These are phyloP conservation scores for Amiota communis DNA, from an alignment of 2,888 invertebrate species.

Conservation along the genomic window DNA sequence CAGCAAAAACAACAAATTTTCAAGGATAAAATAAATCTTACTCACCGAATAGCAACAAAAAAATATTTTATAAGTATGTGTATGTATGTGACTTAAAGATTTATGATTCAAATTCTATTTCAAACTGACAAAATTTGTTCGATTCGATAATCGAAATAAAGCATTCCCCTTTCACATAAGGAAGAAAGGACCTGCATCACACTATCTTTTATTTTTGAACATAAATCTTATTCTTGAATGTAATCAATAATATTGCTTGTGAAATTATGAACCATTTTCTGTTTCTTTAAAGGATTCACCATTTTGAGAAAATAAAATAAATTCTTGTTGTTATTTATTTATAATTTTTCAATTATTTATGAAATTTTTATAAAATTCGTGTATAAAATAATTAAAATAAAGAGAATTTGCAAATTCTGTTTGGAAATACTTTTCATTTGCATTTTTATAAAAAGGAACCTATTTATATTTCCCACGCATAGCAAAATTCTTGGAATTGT, in stretches of 20 bases:
- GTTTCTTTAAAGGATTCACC: not conserved
- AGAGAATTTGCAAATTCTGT: not conserved
- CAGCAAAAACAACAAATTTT: too few species aligned
- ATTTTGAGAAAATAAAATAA: too few species aligned
- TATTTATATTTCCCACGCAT: not conserved
- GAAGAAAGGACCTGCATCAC: not conserved
- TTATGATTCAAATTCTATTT: not conserved
- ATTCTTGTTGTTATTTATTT: too few species aligned
- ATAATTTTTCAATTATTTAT: too few species aligned
- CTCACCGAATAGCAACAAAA: not conserved
- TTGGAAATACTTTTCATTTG: not conserved
- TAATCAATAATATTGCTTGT: conserved; percentile 1
- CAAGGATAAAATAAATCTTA: too few species aligned
- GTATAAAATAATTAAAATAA: not conserved
- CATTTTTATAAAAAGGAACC: not conserved
- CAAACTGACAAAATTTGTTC: conserved; percentile 5
- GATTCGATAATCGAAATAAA: conserved; percentile 3
- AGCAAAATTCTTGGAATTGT: not conserved
- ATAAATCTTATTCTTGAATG: conserved; percentile 3
- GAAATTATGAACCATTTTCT: not conserved
- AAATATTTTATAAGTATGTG: not conserved
- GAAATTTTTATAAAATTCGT: not conserved
- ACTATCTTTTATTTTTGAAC: not conserved
- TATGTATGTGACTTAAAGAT: conserved; percentile 6
- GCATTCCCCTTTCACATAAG: not conserved